These are phyloP conservation scores for Graptemys geographica DNA, from an alignment of 2,797 vertebrate species.

Conservation along the genomic window DNA sequence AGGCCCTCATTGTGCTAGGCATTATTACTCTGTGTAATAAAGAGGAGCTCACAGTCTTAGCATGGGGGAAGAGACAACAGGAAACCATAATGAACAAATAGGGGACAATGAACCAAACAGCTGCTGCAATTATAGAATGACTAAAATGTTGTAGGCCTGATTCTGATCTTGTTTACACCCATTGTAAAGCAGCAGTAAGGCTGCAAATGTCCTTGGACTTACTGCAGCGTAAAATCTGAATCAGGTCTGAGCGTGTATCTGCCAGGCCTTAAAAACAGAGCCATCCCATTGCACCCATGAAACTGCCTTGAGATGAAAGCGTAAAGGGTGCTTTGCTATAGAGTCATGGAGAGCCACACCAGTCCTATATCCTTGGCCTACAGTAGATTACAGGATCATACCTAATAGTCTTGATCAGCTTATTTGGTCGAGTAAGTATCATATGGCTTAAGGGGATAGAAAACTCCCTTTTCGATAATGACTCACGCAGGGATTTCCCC, in stretches of 20 bases:
- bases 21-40: neutral
- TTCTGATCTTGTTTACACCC: constrained; percentile 11
- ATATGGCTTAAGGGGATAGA: constrained; percentile 24
- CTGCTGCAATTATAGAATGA: neutral
- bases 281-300: constrained; percentile 3
- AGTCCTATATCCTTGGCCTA: neutral
- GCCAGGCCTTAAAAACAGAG: constrained; percentile 3
- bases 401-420: neutral
- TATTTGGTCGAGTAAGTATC: constrained; percentile 34
- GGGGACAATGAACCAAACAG: neutral
- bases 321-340: neutral
- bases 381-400: constrained; percentile 32
- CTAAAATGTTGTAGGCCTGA: neutral
- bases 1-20: neutral
- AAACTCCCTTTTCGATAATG: constrained; percentile 50
- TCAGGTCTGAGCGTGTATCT: neutral
- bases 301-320: constrained; percentile 11
- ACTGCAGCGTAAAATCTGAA: constrained; percentile 13
- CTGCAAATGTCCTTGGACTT: neutral
- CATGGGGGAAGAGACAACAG: neutral
- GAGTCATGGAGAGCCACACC: neutral
- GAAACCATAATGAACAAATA: neutral
- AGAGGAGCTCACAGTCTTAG: neutral
- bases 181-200: constrained; percentile 10
- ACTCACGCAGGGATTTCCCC: constrained; percentile 60